Percentiles rank a stretch among this genome's conserved stretches.
Conservation (phyloP, 2,888 invertebrate species). For the Neoscelio sp. region DNA sequence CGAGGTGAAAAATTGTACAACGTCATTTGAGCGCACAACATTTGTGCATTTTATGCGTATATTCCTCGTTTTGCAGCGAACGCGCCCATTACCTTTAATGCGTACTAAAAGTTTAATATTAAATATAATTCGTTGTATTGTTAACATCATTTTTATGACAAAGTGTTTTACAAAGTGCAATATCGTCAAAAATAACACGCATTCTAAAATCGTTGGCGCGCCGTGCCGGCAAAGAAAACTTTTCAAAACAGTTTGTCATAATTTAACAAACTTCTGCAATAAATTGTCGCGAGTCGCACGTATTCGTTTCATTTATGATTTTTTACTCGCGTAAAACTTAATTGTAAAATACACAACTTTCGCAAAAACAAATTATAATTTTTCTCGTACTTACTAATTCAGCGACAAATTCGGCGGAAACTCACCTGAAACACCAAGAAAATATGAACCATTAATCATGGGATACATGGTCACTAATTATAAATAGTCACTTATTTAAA, state of each 20-base stretch:
- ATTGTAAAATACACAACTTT: constrained; percentile 43
- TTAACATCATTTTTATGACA: constrained; percentile 41
- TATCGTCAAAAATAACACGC: constrained; percentile 39
- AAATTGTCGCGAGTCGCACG: constrained; percentile 44
- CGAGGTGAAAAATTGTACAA: constrained; percentile 19
- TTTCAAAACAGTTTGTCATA: constrained; percentile 34
- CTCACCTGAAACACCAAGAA: no score
- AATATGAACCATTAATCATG: no score
- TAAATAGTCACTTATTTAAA: no score
- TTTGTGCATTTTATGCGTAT: constrained; percentile 19
- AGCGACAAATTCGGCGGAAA: constrained; percentile 3
- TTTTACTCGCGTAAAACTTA: constrained; percentile 45
- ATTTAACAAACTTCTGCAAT: constrained; percentile 52
- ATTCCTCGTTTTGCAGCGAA: constrained; percentile 17
- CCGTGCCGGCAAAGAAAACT: constrained; percentile 17
- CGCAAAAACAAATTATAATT: constrained; percentile 1
- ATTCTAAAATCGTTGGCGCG: constrained; percentile 26
- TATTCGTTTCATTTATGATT: constrained; percentile 47
- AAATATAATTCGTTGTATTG: constrained; percentile 49
- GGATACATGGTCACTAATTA: no score
- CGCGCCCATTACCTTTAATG: constrained; percentile 45
- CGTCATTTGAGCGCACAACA: constrained; percentile 18
- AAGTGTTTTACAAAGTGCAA: constrained; percentile 39
- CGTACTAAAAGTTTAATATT: constrained; percentile 52
- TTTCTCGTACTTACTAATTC: neutral